Evolutionary conservation across 2,113 vertebrate species (phyloP).

Genomic region (Brachyhypopomus occidentalis): DNA sequence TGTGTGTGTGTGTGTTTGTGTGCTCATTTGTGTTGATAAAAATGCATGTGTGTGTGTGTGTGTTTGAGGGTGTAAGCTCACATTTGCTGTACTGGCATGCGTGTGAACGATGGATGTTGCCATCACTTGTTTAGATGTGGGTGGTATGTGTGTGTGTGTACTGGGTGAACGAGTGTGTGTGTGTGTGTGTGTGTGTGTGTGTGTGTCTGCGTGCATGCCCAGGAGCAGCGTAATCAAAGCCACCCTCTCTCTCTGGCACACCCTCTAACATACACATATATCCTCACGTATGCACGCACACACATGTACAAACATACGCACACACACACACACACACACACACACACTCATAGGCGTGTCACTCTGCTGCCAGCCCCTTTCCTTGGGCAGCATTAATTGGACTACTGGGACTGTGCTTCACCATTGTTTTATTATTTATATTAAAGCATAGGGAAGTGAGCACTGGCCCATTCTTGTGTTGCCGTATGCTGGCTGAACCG

Average conservation of each 20-base stretch:
- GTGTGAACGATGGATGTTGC: background rate
- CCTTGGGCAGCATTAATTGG: slow-evolving; percentile 62
- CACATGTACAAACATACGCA: background rate
- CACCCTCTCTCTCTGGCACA: slow-evolving; percentile 29
- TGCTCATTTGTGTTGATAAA: slow-evolving; percentile 24
- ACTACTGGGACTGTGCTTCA: slow-evolving; percentile 42
- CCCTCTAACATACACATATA: slow-evolving; percentile 9
- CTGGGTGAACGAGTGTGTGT: background rate
- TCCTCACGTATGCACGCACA: background rate
- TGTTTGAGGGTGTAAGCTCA: background rate
- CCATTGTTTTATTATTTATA: slow-evolving; percentile 60
- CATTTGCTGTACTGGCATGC: slow-evolving; percentile 17
- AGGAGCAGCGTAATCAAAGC: slow-evolving; percentile 38
- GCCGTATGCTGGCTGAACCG: slow-evolving; percentile 54
- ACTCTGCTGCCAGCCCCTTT: slow-evolving; percentile 45
- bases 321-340: slow-evolving; percentile 23
- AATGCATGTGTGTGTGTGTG: background rate
- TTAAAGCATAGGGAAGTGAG: slow-evolving; percentile 49
- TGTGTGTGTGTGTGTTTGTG: slow-evolving; percentile 6
- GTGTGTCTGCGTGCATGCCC: background rate
- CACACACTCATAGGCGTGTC: slow-evolving; percentile 25
- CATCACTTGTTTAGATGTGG: slow-evolving; percentile 30
- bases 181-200: slow-evolving; percentile 1
- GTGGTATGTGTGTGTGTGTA: background rate
- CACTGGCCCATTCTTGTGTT: slow-evolving; percentile 35